Conservation (phyloP, 64 coral and sea anemone genomes). For the Orbicella faveolata region DNA sequence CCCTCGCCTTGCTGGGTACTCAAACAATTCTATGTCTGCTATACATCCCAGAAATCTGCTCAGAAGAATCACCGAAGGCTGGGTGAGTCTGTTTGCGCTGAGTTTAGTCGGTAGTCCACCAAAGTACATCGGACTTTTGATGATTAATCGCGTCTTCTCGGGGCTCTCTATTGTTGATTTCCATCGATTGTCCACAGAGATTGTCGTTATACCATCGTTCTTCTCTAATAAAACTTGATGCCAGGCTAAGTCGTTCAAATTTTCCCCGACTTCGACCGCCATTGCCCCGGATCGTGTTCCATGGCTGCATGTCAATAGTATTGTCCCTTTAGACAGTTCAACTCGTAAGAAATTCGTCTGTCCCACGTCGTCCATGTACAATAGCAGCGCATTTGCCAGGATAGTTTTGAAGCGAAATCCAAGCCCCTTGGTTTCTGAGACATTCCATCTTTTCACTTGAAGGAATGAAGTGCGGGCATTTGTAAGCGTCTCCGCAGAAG, state of each 20-base stretch:
- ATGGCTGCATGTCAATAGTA: background rate
- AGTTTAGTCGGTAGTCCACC: constrained; percentile 22
- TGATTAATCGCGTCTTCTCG: background rate
- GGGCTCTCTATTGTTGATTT: background rate
- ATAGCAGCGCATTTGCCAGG: constrained; percentile 4
- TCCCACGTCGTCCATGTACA: constrained; percentile 36
- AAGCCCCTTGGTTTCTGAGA: constrained; percentile 1
- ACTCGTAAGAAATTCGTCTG: constrained; percentile 39
- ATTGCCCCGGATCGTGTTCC: background rate
- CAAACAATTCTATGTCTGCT: constrained; percentile 4
- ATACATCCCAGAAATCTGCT: constrained; percentile 6
- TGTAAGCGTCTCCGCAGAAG: background rate
- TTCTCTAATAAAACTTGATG: constrained; percentile 26
- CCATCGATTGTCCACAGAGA: background rate
- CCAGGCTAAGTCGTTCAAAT: constrained; percentile 29
- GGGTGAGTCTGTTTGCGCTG: background rate
- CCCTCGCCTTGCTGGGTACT: background rate
- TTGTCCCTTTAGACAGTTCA: constrained; percentile 9
- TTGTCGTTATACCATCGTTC: background rate
- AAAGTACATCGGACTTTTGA: constrained; percentile 33
- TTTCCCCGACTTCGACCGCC: constrained; percentile 1
- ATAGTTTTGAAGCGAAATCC: constrained; percentile 41
- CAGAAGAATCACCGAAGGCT: constrained; percentile 15
- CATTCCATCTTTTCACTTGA: constrained; percentile 14
- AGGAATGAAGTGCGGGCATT: constrained; percentile 6